Evolutionary conservation across 2,113 vertebrate species (phyloP).

Genomic region (Alexandromys fortis): DNA sequence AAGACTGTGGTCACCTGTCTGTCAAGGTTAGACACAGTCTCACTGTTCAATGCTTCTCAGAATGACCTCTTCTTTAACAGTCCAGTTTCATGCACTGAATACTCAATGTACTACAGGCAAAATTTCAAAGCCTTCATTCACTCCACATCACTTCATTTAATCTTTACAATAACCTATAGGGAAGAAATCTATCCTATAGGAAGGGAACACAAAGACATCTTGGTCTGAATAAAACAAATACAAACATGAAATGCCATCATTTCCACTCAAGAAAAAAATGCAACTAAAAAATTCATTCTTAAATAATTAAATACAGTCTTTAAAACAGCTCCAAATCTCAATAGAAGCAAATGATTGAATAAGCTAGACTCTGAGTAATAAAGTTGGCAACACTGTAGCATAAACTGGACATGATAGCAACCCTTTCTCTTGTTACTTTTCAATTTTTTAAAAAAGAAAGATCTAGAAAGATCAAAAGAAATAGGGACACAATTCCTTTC

Average conservation of each 20-base stretch:
- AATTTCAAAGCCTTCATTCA: constrained; percentile 32
- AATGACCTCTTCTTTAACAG: not conserved
- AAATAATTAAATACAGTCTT: not conserved
- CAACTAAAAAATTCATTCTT: not conserved
- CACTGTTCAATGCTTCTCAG: not conserved
- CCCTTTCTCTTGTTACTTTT: not conserved
- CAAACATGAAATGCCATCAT: not conserved
- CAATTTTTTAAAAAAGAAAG: constrained; percentile 37
- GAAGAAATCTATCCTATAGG: not conserved
- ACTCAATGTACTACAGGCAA: not conserved
- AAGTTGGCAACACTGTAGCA: not conserved
- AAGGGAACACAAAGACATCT: not conserved
- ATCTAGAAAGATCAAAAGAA: constrained; percentile 45
- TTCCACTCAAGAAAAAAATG: not conserved
- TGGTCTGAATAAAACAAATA: not conserved
- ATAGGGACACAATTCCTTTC: constrained; percentile 40
- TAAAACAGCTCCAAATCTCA: not conserved
- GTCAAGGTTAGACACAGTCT: not conserved
- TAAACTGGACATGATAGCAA: not conserved
- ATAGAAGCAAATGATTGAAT: not conserved
- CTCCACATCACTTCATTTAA: not conserved
- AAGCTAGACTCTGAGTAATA: not conserved
- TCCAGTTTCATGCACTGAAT: not conserved
- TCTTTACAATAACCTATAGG: not conserved
- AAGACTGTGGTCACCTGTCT: not conserved